Percentiles rank a stretch among this genome's conserved stretches.
Conservation (phyloP, 1,140 invertebrate species). For the Nebria ingens region DNA sequence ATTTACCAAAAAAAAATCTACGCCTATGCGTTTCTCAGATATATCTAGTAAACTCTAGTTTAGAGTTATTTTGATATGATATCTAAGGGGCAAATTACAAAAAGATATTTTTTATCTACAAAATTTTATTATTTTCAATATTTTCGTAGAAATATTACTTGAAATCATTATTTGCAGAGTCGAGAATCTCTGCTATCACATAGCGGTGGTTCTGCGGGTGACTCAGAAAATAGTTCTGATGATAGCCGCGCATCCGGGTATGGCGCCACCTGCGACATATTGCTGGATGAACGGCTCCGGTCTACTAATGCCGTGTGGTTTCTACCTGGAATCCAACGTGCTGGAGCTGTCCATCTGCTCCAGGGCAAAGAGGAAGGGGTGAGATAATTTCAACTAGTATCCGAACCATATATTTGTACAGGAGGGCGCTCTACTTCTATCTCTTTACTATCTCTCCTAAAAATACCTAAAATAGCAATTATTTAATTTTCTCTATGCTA, state of each 20-base stretch:
- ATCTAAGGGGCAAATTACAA: neutral
- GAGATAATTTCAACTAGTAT: too few relatives aligned
- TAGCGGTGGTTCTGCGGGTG: neutral
- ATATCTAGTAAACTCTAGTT: too few relatives aligned
- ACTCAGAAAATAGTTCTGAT: neutral
- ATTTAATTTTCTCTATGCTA: too few relatives aligned
- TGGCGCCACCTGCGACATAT: constrained; percentile 60
- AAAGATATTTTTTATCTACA: neutral
- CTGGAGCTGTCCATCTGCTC: constrained; percentile 83
- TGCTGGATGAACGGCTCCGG: constrained; percentile 74
- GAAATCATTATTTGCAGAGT: neutral
- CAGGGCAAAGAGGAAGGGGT: constrained; percentile 90
- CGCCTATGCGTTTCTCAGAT: too few relatives aligned
- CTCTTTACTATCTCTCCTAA: too few relatives aligned
- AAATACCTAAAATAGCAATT: too few relatives aligned
- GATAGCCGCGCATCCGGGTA: constrained; percentile 22
- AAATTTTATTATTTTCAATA: neutral
- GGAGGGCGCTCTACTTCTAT: too few relatives aligned
- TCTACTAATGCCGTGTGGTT: constrained; percentile 93
- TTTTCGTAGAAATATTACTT: neutral
- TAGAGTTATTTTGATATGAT: neutral
- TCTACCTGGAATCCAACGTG: constrained; percentile 82
- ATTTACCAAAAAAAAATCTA: too few relatives aligned
- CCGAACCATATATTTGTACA: too few relatives aligned
- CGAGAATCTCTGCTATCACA: constrained; percentile 5